These are phyloP conservation scores for Pseudochromis fuscus DNA, from an alignment of 2,797 vertebrate genomes.

Conservation along the genomic window DNA sequence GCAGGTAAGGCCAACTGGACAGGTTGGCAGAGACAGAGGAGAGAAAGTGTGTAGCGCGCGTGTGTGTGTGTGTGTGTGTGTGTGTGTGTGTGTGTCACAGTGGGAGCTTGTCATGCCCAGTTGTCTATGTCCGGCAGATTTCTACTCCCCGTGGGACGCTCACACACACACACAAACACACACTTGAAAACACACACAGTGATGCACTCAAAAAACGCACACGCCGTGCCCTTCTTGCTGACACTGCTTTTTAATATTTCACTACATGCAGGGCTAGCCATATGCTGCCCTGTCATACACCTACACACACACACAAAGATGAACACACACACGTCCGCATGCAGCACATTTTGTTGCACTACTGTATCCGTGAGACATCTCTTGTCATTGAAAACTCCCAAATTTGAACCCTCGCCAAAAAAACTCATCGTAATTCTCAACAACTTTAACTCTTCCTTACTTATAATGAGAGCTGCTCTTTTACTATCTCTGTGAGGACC, in stretches of 20 bases:
- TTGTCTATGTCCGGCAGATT: conserved; percentile 79
- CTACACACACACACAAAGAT: conserved; percentile 47
- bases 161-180: conserved; percentile 26
- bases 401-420: conserved; percentile 9
- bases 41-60: conserved; percentile 25
- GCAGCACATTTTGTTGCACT: conserved; percentile 19
- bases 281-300: conserved; percentile 77
- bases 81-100: conserved; percentile 55
- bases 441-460: conserved; percentile 4
- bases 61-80: conserved; percentile 22
- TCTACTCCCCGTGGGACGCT: conserved; percentile 65
- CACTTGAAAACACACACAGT: conserved; percentile 7
- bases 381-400: conserved; percentile 28
- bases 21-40: conserved; percentile 58
- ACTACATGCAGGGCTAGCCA: conserved; percentile 77
- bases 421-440: neutral
- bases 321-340: conserved; percentile 31
- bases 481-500: conserved; percentile 19
- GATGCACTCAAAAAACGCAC: conserved; percentile 36
- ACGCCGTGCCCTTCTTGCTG: conserved; percentile 71
- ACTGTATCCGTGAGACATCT: conserved; percentile 19
- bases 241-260: conserved; percentile 82
- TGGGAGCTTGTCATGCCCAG: conserved; percentile 71
- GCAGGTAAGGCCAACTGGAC: conserved; percentile 70
- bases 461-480: conserved; percentile 18